Percentiles rank a stretch among this genome's conserved stretches.
Evolutionary conservation across 2,888 invertebrate genomes (phyloP).

Genomic region (Cheilosia variabilis): DNA sequence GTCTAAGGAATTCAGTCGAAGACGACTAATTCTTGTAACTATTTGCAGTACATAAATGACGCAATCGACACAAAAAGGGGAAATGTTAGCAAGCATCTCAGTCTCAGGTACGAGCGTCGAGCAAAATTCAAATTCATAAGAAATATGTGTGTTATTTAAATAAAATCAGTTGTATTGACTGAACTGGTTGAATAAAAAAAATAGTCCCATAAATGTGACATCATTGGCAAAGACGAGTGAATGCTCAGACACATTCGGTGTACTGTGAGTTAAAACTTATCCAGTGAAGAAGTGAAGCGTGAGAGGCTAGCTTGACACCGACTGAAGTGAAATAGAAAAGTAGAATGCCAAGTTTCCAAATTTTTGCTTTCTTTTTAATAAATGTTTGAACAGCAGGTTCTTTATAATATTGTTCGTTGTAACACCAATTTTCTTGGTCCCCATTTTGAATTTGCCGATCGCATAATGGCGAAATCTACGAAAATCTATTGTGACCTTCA

Average conservation of each 20-base stretch:
- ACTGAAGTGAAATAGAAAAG: too few species aligned
- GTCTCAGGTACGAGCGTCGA: slow-evolving; percentile 3
- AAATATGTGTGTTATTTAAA: slow-evolving; percentile 11
- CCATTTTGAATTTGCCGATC: too few species aligned
- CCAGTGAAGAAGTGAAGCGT: too few species aligned
- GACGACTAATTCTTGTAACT: slow-evolving; percentile 25
- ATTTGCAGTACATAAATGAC: slow-evolving; percentile 53
- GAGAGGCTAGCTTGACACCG: too few species aligned
- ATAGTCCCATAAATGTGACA: slow-evolving; percentile 42
- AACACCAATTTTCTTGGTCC: too few species aligned
- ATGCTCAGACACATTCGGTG: slow-evolving; percentile 27
- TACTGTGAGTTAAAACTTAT: slow-evolving; percentile 35
- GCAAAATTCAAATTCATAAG: slow-evolving; percentile 26
- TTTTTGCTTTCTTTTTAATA: not conserved
- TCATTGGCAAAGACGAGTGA: slow-evolving; percentile 49
- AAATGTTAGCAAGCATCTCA: slow-evolving; percentile 26
- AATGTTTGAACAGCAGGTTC: not conserved
- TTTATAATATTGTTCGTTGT: not conserved
- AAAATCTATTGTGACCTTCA: too few species aligned
- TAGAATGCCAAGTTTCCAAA: not conserved
- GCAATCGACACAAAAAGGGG: slow-evolving; percentile 30
- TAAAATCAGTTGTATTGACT: slow-evolving; percentile 23
- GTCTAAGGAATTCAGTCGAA: slow-evolving; percentile 1
- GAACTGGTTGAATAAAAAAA: slow-evolving; percentile 21
- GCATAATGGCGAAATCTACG: not conserved